A percentile compares a stretch with the other conserved stretches of the same genome.
Evolutionary conservation across 2,888 invertebrate genomes (phyloP).

Genomic region (Vanessa cardui): DNA sequence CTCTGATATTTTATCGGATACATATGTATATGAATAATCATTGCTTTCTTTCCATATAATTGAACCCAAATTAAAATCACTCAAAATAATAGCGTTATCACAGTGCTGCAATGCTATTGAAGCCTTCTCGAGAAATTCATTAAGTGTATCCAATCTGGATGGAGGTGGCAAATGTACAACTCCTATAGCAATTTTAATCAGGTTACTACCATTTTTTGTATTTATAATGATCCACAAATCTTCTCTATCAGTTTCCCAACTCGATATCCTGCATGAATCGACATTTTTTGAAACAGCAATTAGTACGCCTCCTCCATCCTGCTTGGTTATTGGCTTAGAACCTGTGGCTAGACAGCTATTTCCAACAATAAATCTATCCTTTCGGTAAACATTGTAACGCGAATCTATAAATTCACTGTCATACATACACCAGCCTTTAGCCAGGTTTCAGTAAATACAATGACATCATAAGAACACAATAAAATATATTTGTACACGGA

Average conservation of each 20-base stretch:
- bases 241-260: slow-evolving; percentile 14
- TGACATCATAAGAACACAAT: slow-evolving; percentile 15
- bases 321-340: background rate
- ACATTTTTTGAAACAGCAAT: slow-evolving; percentile 16
- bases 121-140: background rate
- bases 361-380: background rate
- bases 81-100: slow-evolving; percentile 11
- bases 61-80: background rate
- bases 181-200: background rate
- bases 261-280: slow-evolving; percentile 10
- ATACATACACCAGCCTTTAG: slow-evolving; percentile 10
- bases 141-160: slow-evolving; percentile 8
- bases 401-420: slow-evolving; percentile 18
- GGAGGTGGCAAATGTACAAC: slow-evolving; percentile 4
- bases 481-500: no score
- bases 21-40: slow-evolving; percentile 5
- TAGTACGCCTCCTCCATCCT: slow-evolving; percentile 19
- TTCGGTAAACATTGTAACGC: slow-evolving; percentile 16
- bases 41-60: slow-evolving; percentile 10
- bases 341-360: no score
- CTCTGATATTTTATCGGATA: slow-evolving; percentile 8
- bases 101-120: slow-evolving; percentile 5
- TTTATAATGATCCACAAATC: slow-evolving; percentile 21
- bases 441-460: slow-evolving; percentile 21
- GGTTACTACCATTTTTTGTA: background rate